These are phyloP conservation scores for Nibea coibor DNA, from an alignment of 2,113 vertebrate genomes.

Conservation along the genomic window DNA sequence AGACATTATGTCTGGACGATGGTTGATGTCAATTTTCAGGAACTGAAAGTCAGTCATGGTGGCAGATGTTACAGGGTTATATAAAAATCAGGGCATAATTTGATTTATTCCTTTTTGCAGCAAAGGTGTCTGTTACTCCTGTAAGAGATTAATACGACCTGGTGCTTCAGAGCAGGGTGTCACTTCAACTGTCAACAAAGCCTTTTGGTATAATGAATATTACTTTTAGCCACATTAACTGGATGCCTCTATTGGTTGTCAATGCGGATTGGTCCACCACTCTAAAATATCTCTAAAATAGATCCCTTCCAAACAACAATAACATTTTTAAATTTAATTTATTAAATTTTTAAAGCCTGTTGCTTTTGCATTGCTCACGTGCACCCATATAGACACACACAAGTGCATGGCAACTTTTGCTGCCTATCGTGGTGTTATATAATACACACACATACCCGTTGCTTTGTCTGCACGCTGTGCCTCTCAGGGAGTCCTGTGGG, in stretches of 20 bases:
- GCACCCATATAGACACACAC: neutral
- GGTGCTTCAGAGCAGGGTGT: neutral
- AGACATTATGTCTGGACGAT: neutral
- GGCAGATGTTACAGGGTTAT: neutral
- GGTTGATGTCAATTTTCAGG: too few species aligned
- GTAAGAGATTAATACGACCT: neutral
- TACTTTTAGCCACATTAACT: too few species aligned
- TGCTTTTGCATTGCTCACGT: neutral
- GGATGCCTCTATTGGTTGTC: too few species aligned
- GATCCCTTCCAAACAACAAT: too few species aligned
- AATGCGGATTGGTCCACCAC: too few species aligned
- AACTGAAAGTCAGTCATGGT: too few species aligned
- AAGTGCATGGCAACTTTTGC: slow-evolving; percentile 18
- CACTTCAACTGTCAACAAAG: neutral
- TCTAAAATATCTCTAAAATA: too few species aligned
- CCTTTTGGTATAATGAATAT: neutral
- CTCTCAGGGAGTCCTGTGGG: slow-evolving; percentile 37
- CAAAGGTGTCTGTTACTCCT: neutral
- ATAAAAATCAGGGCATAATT: neutral
- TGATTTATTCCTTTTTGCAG: neutral
- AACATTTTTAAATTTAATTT: too few species aligned
- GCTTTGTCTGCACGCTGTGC: slow-evolving; percentile 52
- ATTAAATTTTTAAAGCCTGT: neutral
- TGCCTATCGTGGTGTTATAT: slow-evolving; percentile 45
- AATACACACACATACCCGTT: slow-evolving; percentile 38